Base-by-base conservation (phyloP, 2,797 vertebrate species). In the Taeniopygia guttata region DNA sequence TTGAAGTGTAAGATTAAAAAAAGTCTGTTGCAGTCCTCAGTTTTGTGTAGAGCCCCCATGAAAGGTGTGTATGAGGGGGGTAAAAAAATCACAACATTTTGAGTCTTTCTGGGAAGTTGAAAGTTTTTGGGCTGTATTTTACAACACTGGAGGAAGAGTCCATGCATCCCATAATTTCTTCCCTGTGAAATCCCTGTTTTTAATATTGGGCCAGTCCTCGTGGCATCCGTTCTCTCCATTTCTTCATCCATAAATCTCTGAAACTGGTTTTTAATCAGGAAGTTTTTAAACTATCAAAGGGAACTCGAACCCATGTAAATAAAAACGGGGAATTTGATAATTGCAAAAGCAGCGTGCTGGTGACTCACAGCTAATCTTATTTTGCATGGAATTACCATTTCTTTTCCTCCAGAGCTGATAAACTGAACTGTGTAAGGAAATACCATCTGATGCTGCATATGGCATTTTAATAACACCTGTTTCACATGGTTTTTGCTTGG, bases 371-470 rank as follows among this genome's bases (percentile, higher is more conserved):
- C 84, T n/a, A n/a, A n/a, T n/a, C n/a, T 68, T 88, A 36, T 72
- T 94, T 95, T 85, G 75, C 87, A 58, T 43, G 40, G 82, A 80
- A 89, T 85, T 93, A 77, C 49, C 83, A 67, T 89, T 91, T 64
- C 72, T n/a, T 29, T 29, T 92, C 51, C 55, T 92, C 55, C 56
- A 45, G n/a, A 69, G 74, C 77, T 79, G 21, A 59, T 68, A n/a
- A 73, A 17, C 56, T 32, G 59, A 84, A 11, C 59, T 80, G 30
- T 68, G 77, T 18, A 23, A 77, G 89, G 84, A 75, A 93, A 94
- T 87, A 81, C 78, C 96, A 83, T 87, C 80, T 87, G 93, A 94
- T 80, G 52, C 45, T 92, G 27, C 93, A 93, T 70, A 87, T 83
- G 94, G 89, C 75, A 52, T 72, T 91, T 87, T 91, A 92, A 82